These are phyloP conservation scores for Coecobrya sp. DNA, from an alignment of 2,888 invertebrate genomes.

Conservation along the genomic window DNA sequence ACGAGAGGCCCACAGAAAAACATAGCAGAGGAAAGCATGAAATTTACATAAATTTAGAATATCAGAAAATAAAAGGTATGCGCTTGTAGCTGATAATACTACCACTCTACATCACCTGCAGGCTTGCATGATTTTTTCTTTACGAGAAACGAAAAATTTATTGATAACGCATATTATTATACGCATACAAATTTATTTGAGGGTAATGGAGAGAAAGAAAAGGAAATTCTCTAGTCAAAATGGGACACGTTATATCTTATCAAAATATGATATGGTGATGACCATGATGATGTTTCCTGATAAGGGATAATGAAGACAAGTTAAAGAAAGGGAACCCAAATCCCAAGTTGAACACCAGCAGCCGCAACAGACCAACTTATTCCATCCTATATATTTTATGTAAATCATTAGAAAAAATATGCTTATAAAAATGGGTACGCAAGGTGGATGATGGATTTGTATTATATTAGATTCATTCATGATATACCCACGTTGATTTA, in stretches of 20 bases:
- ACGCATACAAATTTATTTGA: neutral
- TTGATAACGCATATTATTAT: neutral
- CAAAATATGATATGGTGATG: neutral
- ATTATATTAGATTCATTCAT: neutral
- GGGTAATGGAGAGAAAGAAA: neutral
- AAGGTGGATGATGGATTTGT: too few relatives aligned
- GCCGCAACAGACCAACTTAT: too few relatives aligned
- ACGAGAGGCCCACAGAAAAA: neutral
- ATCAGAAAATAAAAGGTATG: neutral
- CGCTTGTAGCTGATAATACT: neutral
- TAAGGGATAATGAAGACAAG: slow-evolving; percentile 7
- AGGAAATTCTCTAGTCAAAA: slow-evolving; percentile 5
- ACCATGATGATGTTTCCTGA: neutral
- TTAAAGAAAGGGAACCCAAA: neutral
- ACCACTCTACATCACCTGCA: neutral
- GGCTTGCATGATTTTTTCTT: neutral
- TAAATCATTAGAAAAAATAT: too few relatives aligned
- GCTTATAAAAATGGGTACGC: too few relatives aligned
- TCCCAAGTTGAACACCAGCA: neutral
- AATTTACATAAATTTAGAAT: slow-evolving; percentile 39
- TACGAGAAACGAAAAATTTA: neutral
- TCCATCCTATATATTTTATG: too few relatives aligned
- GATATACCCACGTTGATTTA: slow-evolving; percentile 20
- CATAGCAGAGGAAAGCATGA: neutral
- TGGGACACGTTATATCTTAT: slow-evolving; percentile 30